Base-by-base conservation (phyloP, 2,797 vertebrate genomes). In the Diglossa cyanea region DNA sequence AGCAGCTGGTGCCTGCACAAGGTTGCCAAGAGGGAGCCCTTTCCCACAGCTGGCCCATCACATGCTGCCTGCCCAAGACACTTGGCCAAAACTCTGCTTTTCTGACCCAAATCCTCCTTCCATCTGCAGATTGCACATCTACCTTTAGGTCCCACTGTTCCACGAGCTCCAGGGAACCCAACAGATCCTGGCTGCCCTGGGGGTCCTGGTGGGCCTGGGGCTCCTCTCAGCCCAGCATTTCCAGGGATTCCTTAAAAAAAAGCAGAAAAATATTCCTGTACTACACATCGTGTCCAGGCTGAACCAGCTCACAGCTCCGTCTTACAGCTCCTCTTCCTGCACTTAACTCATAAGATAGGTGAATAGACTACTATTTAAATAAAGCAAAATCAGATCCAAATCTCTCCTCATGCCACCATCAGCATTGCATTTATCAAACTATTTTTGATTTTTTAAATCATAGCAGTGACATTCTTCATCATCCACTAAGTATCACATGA, bases 131-230 rank as follows among this genome's bases (percentile, higher is more conserved):
- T 10, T 86, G 39, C 72, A 95, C 33, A 77, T 19, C 86, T 86
- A 99, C 99, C 99, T 98, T 99, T 99, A 37, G 94, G 78, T 97
- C 99, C 99, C 47, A 95, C 86, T 85, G 94, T 71, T 78, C 98
- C 99, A 73, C 66, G 96, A 67, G 85, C 54, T 82, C 98, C 98
- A 17, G 97, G 95, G 11, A 81, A 83, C 65, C 99, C 99, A 16
- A 96, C 95, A 42, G 94, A 2, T 39, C 99, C 99, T 74, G 98
- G 97, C 66, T 77, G 60, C 45, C 99, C 99, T 55, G 96, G 97
- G 57, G 79, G 95, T 78, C 99, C 99, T 50, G 98, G 98, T 90
- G 97, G 97, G 55, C 98, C 99, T 48, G 95, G 45, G 65, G 91
- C 94, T 94, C 99, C 99, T 81, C 97, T 98, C 24, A 77, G 82